phyloP scores from a whole-genome alignment of 92 coral and sea anemone genomes.

The Palythoa heliodiscus region DNA sequence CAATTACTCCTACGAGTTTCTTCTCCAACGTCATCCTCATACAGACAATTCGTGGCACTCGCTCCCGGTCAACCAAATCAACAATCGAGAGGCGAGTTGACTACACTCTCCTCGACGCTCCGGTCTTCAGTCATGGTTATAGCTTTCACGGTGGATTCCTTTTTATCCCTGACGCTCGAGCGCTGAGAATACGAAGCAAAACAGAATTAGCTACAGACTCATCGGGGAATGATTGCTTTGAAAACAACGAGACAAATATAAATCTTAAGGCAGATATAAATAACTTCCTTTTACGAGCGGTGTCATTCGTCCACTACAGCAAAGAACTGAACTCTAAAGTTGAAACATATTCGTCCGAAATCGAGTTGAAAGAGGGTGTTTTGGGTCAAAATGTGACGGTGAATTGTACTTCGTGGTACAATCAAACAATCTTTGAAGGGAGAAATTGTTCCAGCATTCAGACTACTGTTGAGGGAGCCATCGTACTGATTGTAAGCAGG shows the following conservation, averaged over 20 bases:
- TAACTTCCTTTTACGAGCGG: not conserved
- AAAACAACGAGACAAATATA: not conserved
- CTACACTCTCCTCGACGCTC: not conserved
- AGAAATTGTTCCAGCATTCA: conserved; percentile 11
- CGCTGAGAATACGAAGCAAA: conserved; percentile 26
- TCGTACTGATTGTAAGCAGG: conserved; percentile 1
- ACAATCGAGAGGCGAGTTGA: not conserved
- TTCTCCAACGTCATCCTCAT: conserved; percentile 28
- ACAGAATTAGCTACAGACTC: not conserved
- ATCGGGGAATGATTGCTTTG: not conserved
- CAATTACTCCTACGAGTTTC: conserved; percentile 18
- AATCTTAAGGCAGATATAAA: not conserved
- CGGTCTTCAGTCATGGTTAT: conserved; percentile 24
- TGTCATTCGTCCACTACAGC: not conserved
- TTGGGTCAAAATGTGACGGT: conserved; percentile 26
- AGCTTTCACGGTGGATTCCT: conserved; percentile 35
- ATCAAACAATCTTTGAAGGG: not conserved
- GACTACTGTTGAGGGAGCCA: conserved; percentile 12
- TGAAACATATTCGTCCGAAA: conserved; percentile 9
- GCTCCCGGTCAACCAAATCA: not conserved
- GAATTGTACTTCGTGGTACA: conserved; percentile 9
- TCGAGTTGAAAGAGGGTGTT: conserved; percentile 13
- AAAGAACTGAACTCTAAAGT: not conserved
- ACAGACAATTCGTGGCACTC: conserved; percentile 28
- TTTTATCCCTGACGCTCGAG: conserved; percentile 20